Conservation (phyloP, 2,888 invertebrate genomes). For the Drosophila hawaiiensis region DNA sequence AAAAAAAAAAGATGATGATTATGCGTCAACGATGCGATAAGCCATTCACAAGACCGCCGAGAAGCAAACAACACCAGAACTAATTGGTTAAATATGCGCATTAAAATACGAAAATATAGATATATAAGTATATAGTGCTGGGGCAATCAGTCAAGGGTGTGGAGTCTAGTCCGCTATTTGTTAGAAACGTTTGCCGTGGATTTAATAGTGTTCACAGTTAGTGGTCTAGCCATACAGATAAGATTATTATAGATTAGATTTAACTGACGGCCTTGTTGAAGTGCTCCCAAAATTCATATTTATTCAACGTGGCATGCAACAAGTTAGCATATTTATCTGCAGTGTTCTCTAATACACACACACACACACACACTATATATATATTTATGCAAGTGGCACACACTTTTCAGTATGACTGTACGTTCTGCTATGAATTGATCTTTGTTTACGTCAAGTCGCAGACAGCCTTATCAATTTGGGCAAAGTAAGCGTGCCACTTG, state of each 20-base stretch:
- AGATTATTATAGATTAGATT: constrained; percentile 40
- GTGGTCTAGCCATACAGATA: constrained; percentile 61
- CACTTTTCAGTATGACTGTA: neutral
- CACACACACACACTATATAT: neutral
- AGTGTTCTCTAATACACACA: constrained; percentile 9
- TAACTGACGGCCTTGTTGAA: constrained; percentile 48
- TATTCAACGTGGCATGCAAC: constrained; percentile 38
- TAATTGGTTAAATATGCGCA: constrained; percentile 56
- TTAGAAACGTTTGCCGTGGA: constrained; percentile 27
- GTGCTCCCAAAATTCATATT: constrained; percentile 11
- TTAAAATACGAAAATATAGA: constrained; percentile 12
- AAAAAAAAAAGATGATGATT: constrained; percentile 1
- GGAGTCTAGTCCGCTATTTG: constrained; percentile 34
- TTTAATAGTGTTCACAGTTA: constrained; percentile 44
- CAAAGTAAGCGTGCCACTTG: constrained; percentile 50
- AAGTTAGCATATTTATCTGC: constrained; percentile 17
- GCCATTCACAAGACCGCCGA: neutral
- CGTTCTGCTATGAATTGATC: constrained; percentile 27
- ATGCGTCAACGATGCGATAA: constrained; percentile 36
- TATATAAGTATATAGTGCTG: neutral
- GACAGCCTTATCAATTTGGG: constrained; percentile 48
- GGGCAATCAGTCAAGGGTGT: constrained; percentile 48
- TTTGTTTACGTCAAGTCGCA: constrained; percentile 24
- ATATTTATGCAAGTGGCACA: neutral
- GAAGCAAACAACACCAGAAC: constrained; percentile 26